Evolutionary conservation across 2,888 invertebrate genomes (phyloP).

Genomic region (Tachystola acroxantha): DNA sequence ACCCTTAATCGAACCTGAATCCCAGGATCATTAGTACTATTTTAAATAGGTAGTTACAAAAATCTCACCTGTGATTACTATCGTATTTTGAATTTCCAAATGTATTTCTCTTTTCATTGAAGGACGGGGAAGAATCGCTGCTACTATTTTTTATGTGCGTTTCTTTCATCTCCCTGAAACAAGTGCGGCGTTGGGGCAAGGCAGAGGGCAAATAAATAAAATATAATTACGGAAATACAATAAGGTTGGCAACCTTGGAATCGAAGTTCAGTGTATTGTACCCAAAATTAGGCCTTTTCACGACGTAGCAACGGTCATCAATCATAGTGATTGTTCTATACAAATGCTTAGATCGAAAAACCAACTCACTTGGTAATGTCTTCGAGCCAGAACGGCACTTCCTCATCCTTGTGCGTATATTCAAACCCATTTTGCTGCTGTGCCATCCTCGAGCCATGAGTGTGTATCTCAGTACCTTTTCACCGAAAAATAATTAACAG

Average conservation of each 20-base stretch:
- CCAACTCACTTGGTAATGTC: constrained; percentile 62
- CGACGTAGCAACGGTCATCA: constrained; percentile 31
- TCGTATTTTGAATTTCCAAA: constrained; percentile 34
- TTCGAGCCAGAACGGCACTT: constrained; percentile 62
- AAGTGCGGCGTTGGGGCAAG: constrained; percentile 1
- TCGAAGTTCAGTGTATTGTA: constrained; percentile 29
- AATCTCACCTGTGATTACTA: constrained; percentile 39
- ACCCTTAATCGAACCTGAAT: no score
- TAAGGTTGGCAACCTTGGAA: constrained; percentile 34
- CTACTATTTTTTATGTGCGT: constrained; percentile 51
- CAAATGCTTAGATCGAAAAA: constrained; percentile 10
- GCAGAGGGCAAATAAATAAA: constrained; percentile 1
- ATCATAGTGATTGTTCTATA: constrained; percentile 27
- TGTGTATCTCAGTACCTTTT: constrained; percentile 12
- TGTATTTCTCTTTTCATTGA: constrained; percentile 29
- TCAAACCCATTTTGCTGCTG: constrained; percentile 52
- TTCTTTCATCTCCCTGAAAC: constrained; percentile 66
- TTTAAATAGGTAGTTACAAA: neutral
- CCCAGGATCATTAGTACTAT: no score
- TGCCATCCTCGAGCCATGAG: constrained; percentile 66
- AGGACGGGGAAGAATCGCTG: constrained; percentile 31
- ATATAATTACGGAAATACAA: neutral
- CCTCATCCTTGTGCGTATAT: constrained; percentile 42
- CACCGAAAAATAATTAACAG: constrained; percentile 1
- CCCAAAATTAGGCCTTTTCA: constrained; percentile 26